These are phyloP conservation scores for Chlorodrepanis virens DNA, from an alignment of 2,113 vertebrate species.

Conservation along the genomic window DNA sequence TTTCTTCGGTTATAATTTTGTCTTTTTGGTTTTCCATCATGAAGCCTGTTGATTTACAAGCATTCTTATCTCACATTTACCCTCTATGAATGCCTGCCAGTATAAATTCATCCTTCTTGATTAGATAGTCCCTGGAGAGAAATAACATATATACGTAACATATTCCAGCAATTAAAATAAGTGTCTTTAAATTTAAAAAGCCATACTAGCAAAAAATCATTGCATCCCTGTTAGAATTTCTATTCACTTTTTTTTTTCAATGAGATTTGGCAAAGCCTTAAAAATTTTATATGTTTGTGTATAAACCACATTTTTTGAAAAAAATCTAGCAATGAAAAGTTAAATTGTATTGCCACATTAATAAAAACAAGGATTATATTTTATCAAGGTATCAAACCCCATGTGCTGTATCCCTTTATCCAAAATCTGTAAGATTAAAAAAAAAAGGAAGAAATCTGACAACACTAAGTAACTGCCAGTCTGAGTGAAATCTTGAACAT, in stretches of 20 bases:
- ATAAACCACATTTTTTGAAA: background rate
- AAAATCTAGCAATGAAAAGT: background rate
- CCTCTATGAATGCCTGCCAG: background rate
- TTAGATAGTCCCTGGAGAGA: background rate
- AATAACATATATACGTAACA: background rate
- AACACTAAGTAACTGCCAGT: background rate
- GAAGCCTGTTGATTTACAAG: background rate
- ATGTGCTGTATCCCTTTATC: background rate
- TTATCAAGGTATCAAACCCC: background rate
- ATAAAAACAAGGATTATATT: background rate
- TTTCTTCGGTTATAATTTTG: background rate
- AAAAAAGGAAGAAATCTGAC: background rate
- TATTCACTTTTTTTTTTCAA: background rate
- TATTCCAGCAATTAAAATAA: background rate
- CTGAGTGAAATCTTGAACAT: background rate
- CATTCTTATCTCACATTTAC: background rate
- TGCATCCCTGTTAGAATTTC: background rate
- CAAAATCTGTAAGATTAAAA: background rate
- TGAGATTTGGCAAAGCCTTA: background rate
- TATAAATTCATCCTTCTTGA: background rate
- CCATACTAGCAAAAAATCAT: background rate
- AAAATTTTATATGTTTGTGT: background rate
- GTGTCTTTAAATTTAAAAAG: background rate
- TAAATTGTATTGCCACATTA: background rate
- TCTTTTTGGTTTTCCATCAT: background rate